These are phyloP conservation scores for Tenthredo livida DNA, from an alignment of 2,888 invertebrate species.

Conservation along the genomic window DNA sequence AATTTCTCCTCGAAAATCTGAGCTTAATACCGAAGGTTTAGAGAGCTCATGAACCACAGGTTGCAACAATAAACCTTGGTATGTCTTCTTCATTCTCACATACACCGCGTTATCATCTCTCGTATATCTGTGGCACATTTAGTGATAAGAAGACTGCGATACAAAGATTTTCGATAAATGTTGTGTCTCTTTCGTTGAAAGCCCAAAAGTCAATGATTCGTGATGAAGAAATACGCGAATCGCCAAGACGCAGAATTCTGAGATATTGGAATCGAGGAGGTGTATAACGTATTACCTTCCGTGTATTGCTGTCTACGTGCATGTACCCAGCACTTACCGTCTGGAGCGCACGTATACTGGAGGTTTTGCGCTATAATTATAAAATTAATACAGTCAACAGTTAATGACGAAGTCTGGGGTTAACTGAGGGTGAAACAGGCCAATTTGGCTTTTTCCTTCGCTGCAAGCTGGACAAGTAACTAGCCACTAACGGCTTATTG, in stretches of 20 bases:
- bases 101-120: background rate
- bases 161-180: too few species aligned
- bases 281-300: background rate
- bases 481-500: constrained; percentile 37
- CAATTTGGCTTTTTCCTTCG: constrained; percentile 31
- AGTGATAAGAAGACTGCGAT: too few species aligned
- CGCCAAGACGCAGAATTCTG: too few species aligned
- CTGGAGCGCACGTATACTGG: background rate
- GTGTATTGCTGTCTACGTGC: background rate
- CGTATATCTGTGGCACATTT: background rate
- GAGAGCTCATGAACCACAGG: constrained; percentile 33
- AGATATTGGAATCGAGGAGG: background rate
- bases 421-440: constrained; percentile 39
- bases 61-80: constrained; percentile 36
- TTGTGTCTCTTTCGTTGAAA: background rate
- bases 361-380: constrained; percentile 7
- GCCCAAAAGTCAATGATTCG: background rate
- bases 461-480: constrained; percentile 22
- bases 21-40: constrained; percentile 24
- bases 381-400: constrained; percentile 17
- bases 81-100: background rate
- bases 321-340: background rate
- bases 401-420: constrained; percentile 22
- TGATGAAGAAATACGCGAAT: background rate
- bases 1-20: constrained; percentile 32